Base-by-base conservation (phyloP, 2,888 invertebrate species). In the Tenthredo livida region DNA sequence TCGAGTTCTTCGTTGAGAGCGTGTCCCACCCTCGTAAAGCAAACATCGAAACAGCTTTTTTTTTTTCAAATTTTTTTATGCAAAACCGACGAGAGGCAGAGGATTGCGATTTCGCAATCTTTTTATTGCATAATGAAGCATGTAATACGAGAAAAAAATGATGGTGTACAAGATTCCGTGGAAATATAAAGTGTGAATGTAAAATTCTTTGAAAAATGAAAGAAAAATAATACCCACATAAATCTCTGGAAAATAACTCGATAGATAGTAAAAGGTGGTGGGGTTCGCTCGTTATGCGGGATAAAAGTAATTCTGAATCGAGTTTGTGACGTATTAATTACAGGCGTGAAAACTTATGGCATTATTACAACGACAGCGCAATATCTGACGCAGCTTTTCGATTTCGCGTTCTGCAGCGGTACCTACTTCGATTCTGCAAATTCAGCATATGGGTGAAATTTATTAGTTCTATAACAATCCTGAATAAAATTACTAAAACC, bases 371-470 rank as follows among this genome's bases (percentile, higher is more conserved):
- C 17, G 75, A 2, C 10, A 25, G 43, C n/a, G 25, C 15, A 47
- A 75, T 40, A 75, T 29, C 47, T 47, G 47, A 47, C 25, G 25
- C 75, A 75, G 75, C 47, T 47, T 75, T 75, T 75, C 10, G 12
- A 21, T 47, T n/a, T 1, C n/a, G 4, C 25, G 17, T 47, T 43
- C 25, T 21, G 47, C 47, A 15, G 21, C 47, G 25, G 21, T 29
- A 29, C 1, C 29, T 47, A 21, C 40, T 21, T 47, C 47, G 75
- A 75, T 47, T 75, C 25, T 43, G 43, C 75, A 75, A 25, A 47
- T 75, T 75, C 75, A 75, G 43, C 75, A 3, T 37, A 40, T 40
- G 70, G 70, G 9, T 72, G 40, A 72, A 72, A 72, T 47, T 47
- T 47, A 47, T 75, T 47, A 50, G 25, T 75, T 72, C 37, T 40